These are phyloP conservation scores for Drosophila mulleri DNA, from an alignment of 2,888 invertebrate species.

Conservation along the genomic window DNA sequence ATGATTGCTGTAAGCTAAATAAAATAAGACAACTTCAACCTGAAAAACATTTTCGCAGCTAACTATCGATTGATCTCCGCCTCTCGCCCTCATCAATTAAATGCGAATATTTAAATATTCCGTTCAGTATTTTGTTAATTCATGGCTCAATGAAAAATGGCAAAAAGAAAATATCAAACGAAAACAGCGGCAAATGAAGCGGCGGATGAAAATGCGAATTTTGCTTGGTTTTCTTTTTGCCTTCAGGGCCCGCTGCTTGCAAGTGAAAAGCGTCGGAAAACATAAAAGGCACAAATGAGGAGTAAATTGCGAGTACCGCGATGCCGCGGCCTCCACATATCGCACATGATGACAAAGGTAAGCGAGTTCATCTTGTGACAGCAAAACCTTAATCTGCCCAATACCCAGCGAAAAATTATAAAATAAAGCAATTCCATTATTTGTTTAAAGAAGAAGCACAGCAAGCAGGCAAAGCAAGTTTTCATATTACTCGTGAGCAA, in stretches of 20 bases:
- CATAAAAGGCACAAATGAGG: conserved; percentile 63
- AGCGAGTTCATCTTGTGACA: conserved; percentile 19
- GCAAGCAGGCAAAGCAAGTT: too few species aligned
- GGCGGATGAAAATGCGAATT: conserved; percentile 70
- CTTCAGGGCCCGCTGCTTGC: conserved; percentile 29
- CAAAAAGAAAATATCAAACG: conserved; percentile 24
- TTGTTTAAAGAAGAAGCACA: too few species aligned
- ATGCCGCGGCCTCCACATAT: conserved; percentile 5
- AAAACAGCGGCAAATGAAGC: conserved; percentile 48
- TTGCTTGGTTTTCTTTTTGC: conserved; percentile 30
- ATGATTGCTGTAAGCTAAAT: too few species aligned
- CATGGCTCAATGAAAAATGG: conserved; percentile 29
- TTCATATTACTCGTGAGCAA: too few species aligned
- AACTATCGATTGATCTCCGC: not conserved
- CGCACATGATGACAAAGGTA: conserved; percentile 35
- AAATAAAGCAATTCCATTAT: too few species aligned
- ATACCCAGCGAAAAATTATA: conserved; percentile 2
- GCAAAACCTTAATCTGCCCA: conserved; percentile 8
- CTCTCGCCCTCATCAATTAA: conserved; percentile 13
- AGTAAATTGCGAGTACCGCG: conserved; percentile 50
- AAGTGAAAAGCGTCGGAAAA: conserved; percentile 74
- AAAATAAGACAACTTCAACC: not conserved
- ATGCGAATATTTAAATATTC: conserved; percentile 56
- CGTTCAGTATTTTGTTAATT: conserved; percentile 63
- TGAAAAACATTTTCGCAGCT: too few species aligned